These are phyloP conservation scores for Patella ulyssiponensis DNA, from an alignment of 2,888 invertebrate genomes.

Conservation along the genomic window DNA sequence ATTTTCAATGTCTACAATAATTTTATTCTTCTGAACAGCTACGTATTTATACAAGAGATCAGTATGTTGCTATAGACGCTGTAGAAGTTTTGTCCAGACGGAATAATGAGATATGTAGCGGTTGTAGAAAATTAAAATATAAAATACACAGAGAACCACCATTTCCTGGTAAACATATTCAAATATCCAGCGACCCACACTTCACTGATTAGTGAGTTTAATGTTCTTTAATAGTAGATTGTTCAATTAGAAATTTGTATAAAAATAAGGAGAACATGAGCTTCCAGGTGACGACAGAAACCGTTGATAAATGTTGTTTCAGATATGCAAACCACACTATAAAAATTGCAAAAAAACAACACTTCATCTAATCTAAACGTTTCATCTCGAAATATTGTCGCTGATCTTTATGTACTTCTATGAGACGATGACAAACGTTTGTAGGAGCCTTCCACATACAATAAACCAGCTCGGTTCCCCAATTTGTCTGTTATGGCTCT, in stretches of 20 bases:
- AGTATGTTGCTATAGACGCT: conserved; percentile 61
- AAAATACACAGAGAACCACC: conserved; percentile 51
- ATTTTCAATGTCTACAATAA: neutral
- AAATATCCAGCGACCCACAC: conserved; percentile 31
- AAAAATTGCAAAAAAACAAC: too few relatives aligned
- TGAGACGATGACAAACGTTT: too few relatives aligned
- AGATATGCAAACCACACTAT: too few relatives aligned
- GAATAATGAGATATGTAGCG: conserved; percentile 43
- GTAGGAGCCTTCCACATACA: too few relatives aligned
- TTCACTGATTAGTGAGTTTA: conserved; percentile 48
- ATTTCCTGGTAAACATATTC: conserved; percentile 34
- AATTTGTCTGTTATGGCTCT: too few relatives aligned
- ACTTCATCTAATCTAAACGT: too few relatives aligned
- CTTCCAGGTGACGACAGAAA: too few relatives aligned
- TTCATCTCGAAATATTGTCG: too few relatives aligned
- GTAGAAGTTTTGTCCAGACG: conserved; percentile 53
- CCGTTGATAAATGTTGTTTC: too few relatives aligned
- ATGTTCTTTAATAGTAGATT: neutral
- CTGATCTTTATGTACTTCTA: too few relatives aligned
- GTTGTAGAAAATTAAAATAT: conserved; percentile 51
- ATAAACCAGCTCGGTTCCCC: too few relatives aligned
- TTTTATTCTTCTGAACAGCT: conserved; percentile 39
- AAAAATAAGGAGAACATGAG: too few relatives aligned
- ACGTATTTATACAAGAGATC: conserved; percentile 49
- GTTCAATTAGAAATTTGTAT: neutral